phyloP scores from a whole-genome alignment of 2,888 invertebrate species.

The Mycalesis mineus region DNA sequence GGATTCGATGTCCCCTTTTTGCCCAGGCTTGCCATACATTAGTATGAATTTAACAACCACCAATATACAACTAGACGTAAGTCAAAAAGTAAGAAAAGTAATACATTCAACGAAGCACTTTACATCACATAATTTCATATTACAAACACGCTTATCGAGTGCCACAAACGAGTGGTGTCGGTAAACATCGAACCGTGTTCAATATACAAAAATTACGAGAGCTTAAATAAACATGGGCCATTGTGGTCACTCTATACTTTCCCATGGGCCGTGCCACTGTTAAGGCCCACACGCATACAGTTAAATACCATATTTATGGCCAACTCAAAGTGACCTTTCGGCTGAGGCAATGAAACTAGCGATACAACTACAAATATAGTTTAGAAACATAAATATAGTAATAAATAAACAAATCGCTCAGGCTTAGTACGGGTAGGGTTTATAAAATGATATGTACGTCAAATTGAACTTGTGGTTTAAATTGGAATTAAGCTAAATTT shows the following conservation, averaged over 20 bases:
- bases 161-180: neutral
- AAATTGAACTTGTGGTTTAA: too few species aligned
- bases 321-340: constrained; percentile 62
- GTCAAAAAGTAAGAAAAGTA: neutral
- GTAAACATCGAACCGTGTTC: constrained; percentile 22
- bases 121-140: constrained; percentile 1
- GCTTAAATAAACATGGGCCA: constrained; percentile 49
- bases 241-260: constrained; percentile 58
- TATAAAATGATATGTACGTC: too few species aligned
- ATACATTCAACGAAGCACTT: neutral
- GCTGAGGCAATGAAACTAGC: constrained; percentile 3
- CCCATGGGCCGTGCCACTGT: constrained; percentile 56
- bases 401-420: too few species aligned
- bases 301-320: constrained; percentile 73
- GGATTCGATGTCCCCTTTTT: too few species aligned
- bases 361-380: too few species aligned
- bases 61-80: neutral
- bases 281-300: constrained; percentile 71
- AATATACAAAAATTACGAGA: constrained; percentile 37
- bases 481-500: too few species aligned
- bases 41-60: neutral
- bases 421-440: too few species aligned
- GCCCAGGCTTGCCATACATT: too few species aligned
- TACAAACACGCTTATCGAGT: constrained; percentile 7
- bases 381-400: too few species aligned